Conservation (phyloP, 2,113 vertebrate species). For the Phrynocephalus versicolor region DNA sequence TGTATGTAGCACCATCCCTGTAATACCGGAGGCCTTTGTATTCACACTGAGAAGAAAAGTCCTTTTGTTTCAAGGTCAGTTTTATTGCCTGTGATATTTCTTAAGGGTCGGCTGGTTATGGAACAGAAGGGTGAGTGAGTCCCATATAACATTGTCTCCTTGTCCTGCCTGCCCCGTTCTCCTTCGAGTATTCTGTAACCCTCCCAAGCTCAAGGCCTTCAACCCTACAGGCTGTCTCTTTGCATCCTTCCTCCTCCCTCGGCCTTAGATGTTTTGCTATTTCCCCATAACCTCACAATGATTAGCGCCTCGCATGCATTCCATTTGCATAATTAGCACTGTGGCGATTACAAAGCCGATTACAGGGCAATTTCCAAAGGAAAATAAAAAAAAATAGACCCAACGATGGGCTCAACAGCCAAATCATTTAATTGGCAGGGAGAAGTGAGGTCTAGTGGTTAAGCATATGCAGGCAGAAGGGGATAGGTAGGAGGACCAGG, state of each 20-base stretch:
- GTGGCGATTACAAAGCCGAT: constrained; percentile 37
- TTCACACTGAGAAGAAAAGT: background rate
- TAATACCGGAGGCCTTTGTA: background rate
- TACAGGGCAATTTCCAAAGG: constrained; percentile 43
- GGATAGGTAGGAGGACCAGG: no score
- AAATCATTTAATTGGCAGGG: constrained; percentile 22
- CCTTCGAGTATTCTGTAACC: background rate
- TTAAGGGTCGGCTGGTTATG: constrained; percentile 3
- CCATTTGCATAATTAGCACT: constrained; percentile 39
- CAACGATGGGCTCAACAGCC: constrained; percentile 18
- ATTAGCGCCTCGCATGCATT: constrained; percentile 25
- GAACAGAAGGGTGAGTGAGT: background rate
- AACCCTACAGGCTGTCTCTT: background rate
- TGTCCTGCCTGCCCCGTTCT: background rate
- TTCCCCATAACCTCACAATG: constrained; percentile 24
- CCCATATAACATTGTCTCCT: background rate
- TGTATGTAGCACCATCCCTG: no score
- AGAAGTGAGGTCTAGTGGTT: constrained; percentile 36
- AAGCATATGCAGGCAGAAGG: background rate
- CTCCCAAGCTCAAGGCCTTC: background rate
- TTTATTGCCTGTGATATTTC: constrained; percentile 29
- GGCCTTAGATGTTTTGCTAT: constrained; percentile 1
- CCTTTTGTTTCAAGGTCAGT: constrained; percentile 8
- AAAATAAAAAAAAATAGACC: constrained; percentile 42
- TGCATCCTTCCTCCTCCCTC: background rate